phyloP scores from a whole-genome alignment of 1,140 invertebrate genomes.

The Hylyphantes graminicola region DNA sequence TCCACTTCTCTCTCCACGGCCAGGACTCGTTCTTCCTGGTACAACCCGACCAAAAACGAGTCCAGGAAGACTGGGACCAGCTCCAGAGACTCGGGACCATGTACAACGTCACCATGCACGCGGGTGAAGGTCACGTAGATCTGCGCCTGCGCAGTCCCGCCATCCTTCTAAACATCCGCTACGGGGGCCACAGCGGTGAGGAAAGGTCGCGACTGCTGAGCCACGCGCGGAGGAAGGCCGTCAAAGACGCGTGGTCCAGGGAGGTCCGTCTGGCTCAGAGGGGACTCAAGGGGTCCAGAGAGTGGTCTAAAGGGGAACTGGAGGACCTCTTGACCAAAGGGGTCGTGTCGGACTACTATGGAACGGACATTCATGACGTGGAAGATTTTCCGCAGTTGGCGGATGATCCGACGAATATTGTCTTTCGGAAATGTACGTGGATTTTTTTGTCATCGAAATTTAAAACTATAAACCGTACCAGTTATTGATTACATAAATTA shows the following conservation, averaged over 20 bases:
- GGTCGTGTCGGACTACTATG: conserved; percentile 84
- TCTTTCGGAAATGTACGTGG: conserved; percentile 75
- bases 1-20: conserved; percentile 89
- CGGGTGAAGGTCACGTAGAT: conserved; percentile 69
- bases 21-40: conserved; percentile 96
- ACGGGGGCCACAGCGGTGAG: conserved; percentile 88
- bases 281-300: conserved; percentile 72
- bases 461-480: no score
- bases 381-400: conserved; percentile 89
- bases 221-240: conserved; percentile 85
- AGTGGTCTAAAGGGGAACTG: conserved; percentile 77
- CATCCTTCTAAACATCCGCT: conserved; percentile 72
- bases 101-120: conserved; percentile 90
- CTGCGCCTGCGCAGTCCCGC: conserved; percentile 77
- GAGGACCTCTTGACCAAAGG: conserved; percentile 89
- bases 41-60: conserved; percentile 86
- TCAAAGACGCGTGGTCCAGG: conserved; percentile 91
- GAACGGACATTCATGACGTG: conserved; percentile 90
- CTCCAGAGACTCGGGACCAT: conserved; percentile 78
- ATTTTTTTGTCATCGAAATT: not conserved
- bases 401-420: conserved; percentile 95
- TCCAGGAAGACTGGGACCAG: conserved; percentile 86
- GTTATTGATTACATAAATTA: no score
- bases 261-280: conserved; percentile 84
- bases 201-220: conserved; percentile 88